Evolutionary conservation across 1,140 invertebrate species (phyloP), one percentile per base, ranked within the genome.

Genomic region (Drosophila mojavensis): DNA sequence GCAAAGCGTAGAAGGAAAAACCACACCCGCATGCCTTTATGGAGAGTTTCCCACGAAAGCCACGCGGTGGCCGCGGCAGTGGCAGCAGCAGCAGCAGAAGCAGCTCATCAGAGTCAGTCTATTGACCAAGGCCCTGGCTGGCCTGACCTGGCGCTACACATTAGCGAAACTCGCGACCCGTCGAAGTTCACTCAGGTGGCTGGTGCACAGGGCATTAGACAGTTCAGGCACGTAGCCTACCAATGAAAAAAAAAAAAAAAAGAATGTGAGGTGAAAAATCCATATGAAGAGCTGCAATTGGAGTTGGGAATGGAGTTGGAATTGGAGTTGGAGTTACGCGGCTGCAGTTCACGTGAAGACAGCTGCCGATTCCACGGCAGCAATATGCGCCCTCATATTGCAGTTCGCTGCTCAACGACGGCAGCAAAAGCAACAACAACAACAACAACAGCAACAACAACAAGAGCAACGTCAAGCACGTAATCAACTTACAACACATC

Each of bases 21-120:
- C 88, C 88, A 90, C 88, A 90, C 88, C 88, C 88, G 88, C 88
- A 90, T 90, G 88, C 79, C 88, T 73, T 69, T 79, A 69, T 64
- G 75, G 67, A 83, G 88, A 90, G 79, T 84, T 90, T 90, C 88
- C 88, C 88, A 90, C 88, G 88, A 83, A 70, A 61, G 50, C 65
- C 43, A 45, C n/a, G 43, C 43, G 36, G 36, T 45, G 43, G 24
- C 63, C 50, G 64, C 33, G 33, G 33, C 33, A 33, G 36, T 45
- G 43, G 75, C 75, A 24, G n/a, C n/a, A n/a, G n/a, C n/a, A n/a
- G n/a, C 58, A 33, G 24, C 65, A 50, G 33, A 48, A 55, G 70
- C 70, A 73, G 64, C 64, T 67, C 63, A 60, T 55, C 55, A 62
- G 20, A 26, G 41, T 10, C 20, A 59, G 41, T 39, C 55, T 69